Base-by-base conservation (phyloP, 2,113 vertebrate species). In the Bubo bubo region DNA sequence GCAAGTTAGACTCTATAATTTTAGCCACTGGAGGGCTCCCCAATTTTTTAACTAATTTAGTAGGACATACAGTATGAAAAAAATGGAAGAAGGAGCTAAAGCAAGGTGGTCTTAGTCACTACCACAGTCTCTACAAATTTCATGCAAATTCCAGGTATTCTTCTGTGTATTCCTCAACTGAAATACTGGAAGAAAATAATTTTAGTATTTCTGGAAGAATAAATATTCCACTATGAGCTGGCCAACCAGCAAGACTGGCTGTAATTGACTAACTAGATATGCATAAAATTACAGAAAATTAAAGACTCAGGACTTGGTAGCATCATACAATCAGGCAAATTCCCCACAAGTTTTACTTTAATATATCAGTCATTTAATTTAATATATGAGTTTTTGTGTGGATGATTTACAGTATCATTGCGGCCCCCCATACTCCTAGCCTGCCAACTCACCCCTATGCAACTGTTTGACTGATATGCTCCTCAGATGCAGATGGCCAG, bases 1-100 rank as follows among this genome's bases (percentile, higher is more conserved):
- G 10, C 39, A 88, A 55, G 60, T 88, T 80, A 89, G 39, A 11
- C 35, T 81, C 50, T 95, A 75, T 64, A 74, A 74, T 87, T 91
- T 92, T 84, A 86, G 43, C 93, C 95, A 95, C 96, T 96, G 95
- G 95, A 92, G 95, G 95, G 95, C 93, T 95, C 95, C 35, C 83
- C 39, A 41, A 87, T 94, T 97, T 92, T 95, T 92, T 30, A 77
- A 92, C 71, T 94, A 84, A 72, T 95, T 95, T 63, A 60, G 12
- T 77, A 53, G 52, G 60, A 86, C 49, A n/a, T 55, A 22, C 1
- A 71, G 9, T 59, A n/a, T 53, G 30, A 92, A 93, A 84, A 84
- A 30, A 80, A 45, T 76, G 50, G 26, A 86, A 49, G 39, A 88
- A 76, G 30, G 28, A 81, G 5, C 27, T 39, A 77, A 71, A 83